Evolutionary conservation across 2,888 invertebrate genomes (phyloP).

Genomic region (Temnothorax rugatulus): DNA sequence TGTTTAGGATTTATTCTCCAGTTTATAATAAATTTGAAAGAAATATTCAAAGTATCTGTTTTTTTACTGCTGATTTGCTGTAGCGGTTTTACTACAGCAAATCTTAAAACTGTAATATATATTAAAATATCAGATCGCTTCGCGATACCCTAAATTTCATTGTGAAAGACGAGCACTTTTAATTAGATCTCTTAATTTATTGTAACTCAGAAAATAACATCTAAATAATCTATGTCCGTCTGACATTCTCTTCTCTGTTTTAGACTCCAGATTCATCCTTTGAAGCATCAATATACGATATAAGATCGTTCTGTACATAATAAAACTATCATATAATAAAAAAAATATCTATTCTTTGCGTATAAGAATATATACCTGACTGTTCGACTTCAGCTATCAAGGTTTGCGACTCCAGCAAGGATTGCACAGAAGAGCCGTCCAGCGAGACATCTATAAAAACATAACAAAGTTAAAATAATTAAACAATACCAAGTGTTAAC

Average conservation of each 20-base stretch:
- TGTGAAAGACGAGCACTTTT: not conserved
- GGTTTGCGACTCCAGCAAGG: constrained; percentile 82
- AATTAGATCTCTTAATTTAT: not conserved
- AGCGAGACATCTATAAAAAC: constrained; percentile 80
- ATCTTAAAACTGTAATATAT: not conserved
- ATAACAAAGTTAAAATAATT: not conserved
- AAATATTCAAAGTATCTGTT: not conserved
- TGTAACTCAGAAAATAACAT: not conserved
- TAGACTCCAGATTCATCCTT: not conserved
- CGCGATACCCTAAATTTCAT: not conserved
- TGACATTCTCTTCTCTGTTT: not conserved
- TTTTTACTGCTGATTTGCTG: too few relatives aligned
- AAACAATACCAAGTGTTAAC: not conserved
- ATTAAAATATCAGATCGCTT: not conserved
- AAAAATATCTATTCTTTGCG: not conserved
- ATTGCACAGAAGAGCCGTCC: constrained; percentile 83
- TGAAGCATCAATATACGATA: not conserved
- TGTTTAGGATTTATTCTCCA: not conserved
- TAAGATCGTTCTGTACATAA: too few relatives aligned
- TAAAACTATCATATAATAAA: too few relatives aligned
- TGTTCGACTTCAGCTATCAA: constrained; percentile 83
- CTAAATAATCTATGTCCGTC: not conserved
- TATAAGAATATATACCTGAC: constrained; percentile 76
- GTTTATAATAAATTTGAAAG: not conserved
- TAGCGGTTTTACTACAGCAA: not conserved